Conservation (phyloP, 2,797 vertebrate species). For the Chelonia mydas region DNA sequence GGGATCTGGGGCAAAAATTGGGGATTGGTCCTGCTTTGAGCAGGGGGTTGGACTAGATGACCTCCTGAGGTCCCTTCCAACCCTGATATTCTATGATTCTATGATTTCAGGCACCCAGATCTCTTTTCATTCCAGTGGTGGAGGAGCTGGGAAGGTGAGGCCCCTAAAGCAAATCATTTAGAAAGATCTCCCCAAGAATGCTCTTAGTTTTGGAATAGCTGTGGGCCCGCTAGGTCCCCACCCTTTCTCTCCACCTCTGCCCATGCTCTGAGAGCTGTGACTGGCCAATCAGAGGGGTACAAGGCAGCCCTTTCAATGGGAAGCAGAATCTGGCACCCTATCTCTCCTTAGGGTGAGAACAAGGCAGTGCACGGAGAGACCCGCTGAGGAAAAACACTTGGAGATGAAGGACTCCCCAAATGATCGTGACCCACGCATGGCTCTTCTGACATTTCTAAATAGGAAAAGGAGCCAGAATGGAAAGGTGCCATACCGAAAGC, state of each 20-base stretch:
- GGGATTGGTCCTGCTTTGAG: no score
- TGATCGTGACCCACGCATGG: fast-evolving
- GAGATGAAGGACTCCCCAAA: not conserved
- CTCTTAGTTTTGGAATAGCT: not conserved
- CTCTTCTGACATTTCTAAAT: not conserved
- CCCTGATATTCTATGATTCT: no score
- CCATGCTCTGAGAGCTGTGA: not conserved
- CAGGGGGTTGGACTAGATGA: no score
- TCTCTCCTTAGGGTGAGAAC: not conserved
- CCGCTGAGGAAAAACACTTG: not conserved
- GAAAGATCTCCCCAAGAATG: not conserved
- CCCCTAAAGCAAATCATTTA: not conserved
- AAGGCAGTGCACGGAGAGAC: not conserved
- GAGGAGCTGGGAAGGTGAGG: not conserved
- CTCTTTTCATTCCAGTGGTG: not conserved
- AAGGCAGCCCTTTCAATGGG: not conserved
- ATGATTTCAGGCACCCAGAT: not conserved
- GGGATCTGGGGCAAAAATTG: no score
- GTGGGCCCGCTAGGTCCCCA: not conserved
- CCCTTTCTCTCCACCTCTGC: not conserved
- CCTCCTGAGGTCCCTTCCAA: no score
- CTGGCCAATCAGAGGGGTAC: not conserved
- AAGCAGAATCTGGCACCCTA: not conserved
- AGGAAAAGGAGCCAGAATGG: not conserved
- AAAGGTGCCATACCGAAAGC: constrained; percentile 35